A percentile compares a stretch with the other conserved stretches of the same genome.
phyloP scores from a whole-genome alignment of 2,113 vertebrate species.

The Ursus arctos region DNA sequence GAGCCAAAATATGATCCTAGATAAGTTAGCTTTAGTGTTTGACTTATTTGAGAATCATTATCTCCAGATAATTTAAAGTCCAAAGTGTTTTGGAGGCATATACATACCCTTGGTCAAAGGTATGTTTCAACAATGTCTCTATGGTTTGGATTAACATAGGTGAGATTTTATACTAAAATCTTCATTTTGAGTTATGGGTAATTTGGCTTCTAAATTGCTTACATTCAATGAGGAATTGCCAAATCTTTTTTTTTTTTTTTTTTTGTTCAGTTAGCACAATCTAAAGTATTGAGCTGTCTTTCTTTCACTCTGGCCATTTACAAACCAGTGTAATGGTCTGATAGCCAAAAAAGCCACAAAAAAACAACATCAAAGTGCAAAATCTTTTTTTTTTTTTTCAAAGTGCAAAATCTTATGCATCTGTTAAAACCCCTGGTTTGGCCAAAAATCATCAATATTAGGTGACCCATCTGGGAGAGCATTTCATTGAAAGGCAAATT shows the following conservation, averaged over 20 bases:
- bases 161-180: background rate
- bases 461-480: background rate
- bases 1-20: background rate
- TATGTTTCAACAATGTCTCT: background rate
- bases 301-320: background rate
- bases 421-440: background rate
- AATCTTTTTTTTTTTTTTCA: background rate
- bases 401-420: background rate
- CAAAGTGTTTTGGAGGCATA: background rate
- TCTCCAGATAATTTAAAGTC: background rate
- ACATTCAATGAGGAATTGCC: background rate
- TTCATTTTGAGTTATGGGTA: background rate
- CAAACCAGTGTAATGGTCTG: background rate
- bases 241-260: slow-evolving; percentile 36
- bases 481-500: slow-evolving; percentile 5
- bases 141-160: background rate
- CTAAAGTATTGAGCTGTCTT: background rate
- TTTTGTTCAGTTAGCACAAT: background rate
- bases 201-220: slow-evolving; percentile 11
- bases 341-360: background rate
- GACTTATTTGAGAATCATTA: background rate
- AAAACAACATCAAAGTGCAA: background rate
- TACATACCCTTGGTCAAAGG: background rate
- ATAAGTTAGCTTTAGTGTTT: background rate
- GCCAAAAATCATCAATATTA: background rate